Base-by-base conservation (phyloP, 2,797 vertebrate species). In the Arrhamphus sclerolepis region DNA sequence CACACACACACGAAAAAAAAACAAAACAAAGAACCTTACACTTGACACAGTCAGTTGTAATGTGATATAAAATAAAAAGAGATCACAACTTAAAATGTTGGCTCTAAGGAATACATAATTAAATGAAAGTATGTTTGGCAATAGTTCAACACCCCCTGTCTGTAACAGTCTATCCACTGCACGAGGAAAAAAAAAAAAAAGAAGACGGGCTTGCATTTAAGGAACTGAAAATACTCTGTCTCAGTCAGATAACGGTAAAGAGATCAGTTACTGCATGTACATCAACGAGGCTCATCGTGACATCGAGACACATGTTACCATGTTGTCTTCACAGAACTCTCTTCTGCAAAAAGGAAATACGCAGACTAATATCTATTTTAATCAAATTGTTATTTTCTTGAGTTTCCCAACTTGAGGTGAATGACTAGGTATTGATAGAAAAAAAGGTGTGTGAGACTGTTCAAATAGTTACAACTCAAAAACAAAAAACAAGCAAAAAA, bases 191-290 rank as follows among this genome's bases (percentile, higher is more conserved):
- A 11, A 46, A 46, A 49, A 42, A 73, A 82, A 81, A 81, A 80
- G 66, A 86, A 83, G 69, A 67, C 64, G 50, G 29, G 29, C 54
- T 68, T 43, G 24, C 50, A 65, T 86, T 87, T 89, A 81, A 55
- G 90, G 90, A 91, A 90, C 85, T 87, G 90, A 90, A 86, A 91
- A 82, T 60, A 63, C 72, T 76, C 67, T 74, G 88, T 83, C 78
- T 89, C 74, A 70, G 71, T 75, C 83, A 84, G 88, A 90, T 90
- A 91, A 90, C 83, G 80, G 82, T 75, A 81, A 84, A 76, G 64
- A 75, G 75, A 80, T 76, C 83, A 72, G 76, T 84, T 87, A 71
- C 68, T 83, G 72, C 74, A 66, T 69, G 50, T 69, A 66, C 75
- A 85, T 89, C 84, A 87, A 85, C 85, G 51, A 49, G 70, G 67